These are phyloP conservation scores for Sebastes diploproa DNA, from an alignment of 2,797 vertebrate genomes.

Conservation along the genomic window DNA sequence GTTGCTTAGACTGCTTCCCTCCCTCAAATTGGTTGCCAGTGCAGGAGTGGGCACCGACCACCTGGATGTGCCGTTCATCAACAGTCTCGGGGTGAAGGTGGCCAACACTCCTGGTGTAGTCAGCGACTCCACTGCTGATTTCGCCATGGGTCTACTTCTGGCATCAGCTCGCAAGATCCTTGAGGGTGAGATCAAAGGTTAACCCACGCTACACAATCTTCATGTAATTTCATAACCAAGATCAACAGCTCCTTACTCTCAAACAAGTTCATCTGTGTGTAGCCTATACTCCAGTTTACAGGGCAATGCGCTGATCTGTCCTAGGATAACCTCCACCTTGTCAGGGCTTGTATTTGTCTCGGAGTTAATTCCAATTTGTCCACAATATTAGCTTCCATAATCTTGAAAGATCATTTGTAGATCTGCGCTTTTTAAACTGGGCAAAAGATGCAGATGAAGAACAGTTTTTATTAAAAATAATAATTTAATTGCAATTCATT, in stretches of 20 bases:
- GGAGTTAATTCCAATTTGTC: not conserved
- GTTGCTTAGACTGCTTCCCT: constrained; percentile 75
- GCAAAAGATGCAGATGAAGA: too few species aligned
- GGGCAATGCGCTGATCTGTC: not conserved
- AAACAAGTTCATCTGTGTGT: not conserved
- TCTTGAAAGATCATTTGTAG: not conserved
- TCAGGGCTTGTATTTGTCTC: not conserved
- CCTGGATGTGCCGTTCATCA: constrained; percentile 73
- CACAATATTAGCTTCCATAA: not conserved
- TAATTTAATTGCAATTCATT: too few species aligned
- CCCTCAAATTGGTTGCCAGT: constrained; percentile 77
- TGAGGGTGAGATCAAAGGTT: constrained; percentile 33
- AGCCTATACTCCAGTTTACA: not conserved
- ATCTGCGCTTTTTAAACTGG: too few species aligned
- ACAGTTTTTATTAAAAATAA: too few species aligned
- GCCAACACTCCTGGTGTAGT: constrained; percentile 78
- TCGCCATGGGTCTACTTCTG: constrained; percentile 56
- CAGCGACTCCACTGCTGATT: constrained; percentile 75
- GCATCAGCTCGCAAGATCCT: constrained; percentile 50
- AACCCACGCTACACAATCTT: not conserved
- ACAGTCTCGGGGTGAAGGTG: constrained; percentile 74
- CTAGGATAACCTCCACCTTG: too few species aligned
- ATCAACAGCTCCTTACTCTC: not conserved
- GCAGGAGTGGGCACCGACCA: constrained; percentile 81
- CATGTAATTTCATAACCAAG: not conserved